These are phyloP conservation scores for Parnassius glacialis DNA, from an alignment of 2,888 invertebrate species.

Conservation along the genomic window DNA sequence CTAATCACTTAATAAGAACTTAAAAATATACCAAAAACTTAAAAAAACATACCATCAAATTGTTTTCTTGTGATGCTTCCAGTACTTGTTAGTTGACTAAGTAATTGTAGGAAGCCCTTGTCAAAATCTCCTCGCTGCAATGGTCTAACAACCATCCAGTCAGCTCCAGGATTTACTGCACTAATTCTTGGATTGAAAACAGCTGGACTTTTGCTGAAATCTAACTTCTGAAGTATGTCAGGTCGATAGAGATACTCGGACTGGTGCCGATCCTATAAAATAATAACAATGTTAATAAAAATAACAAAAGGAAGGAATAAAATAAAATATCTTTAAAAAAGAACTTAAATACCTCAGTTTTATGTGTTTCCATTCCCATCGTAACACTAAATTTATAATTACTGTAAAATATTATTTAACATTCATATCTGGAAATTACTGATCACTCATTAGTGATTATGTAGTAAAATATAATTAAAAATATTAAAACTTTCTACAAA, in stretches of 20 bases:
- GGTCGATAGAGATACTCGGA: slow-evolving; percentile 84
- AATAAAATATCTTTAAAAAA: slow-evolving; percentile 29
- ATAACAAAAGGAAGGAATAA: too few species aligned
- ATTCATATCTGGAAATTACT: too few species aligned
- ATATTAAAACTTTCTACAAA: too few species aligned
- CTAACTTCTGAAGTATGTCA: slow-evolving; percentile 82
- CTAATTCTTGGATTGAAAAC: slow-evolving; percentile 86
- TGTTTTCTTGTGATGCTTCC: slow-evolving; percentile 89
- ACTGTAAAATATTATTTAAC: not conserved
- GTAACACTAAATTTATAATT: slow-evolving; percentile 26
- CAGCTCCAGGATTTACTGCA: slow-evolving; percentile 86
- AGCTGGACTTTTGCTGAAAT: slow-evolving; percentile 83
- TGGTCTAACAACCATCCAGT: slow-evolving; percentile 89
- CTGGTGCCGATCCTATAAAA: slow-evolving; percentile 64
- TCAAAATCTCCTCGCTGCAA: slow-evolving; percentile 90
- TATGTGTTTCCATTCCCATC: slow-evolving; percentile 64
- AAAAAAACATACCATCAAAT: slow-evolving; percentile 86
- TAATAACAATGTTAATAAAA: not conserved
- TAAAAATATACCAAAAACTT: too few species aligned
- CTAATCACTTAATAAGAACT: too few species aligned
- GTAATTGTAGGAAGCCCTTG: slow-evolving; percentile 89
- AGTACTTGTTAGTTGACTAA: slow-evolving; percentile 91
- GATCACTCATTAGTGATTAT: not conserved
- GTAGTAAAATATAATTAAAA: not conserved
- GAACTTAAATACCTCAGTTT: slow-evolving; percentile 41